Conservation (phyloP, 2,797 vertebrate species). For the Falco rusticolus region DNA sequence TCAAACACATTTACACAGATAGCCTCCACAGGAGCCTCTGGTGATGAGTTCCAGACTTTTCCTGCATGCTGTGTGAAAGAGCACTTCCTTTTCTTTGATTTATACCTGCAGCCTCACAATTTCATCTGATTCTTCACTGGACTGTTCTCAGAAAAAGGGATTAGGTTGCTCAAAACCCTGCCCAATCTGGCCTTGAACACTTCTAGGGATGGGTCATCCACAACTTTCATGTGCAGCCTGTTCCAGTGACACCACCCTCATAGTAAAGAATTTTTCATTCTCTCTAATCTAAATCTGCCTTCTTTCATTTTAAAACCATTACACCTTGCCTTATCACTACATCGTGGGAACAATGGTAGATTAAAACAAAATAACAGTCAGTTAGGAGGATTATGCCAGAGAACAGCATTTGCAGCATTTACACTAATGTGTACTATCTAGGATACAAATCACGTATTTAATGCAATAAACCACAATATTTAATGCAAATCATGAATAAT, state of each 20-base stretch:
- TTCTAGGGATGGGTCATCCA: neutral
- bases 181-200: neutral
- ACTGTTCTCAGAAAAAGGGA: neutral
- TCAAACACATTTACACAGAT: neutral
- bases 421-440: neutral
- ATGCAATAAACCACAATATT: neutral
- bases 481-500: neutral
- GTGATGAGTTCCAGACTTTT: constrained; percentile 13
- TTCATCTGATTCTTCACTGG: neutral
- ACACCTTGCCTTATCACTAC: neutral
- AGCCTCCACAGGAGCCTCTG: constrained; percentile 11
- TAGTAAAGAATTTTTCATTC: neutral
- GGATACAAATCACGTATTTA: neutral
- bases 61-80: constrained; percentile 5
- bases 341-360: neutral
- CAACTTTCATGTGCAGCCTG: neutral
- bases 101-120: constrained; percentile 4
- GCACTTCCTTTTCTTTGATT: constrained; percentile 14
- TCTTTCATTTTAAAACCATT: neutral
- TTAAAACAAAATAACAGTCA: neutral
- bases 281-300: neutral
- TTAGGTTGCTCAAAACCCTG: neutral
- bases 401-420: neutral
- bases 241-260: neutral
- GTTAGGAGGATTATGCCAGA: neutral